Conservation (phyloP, 2,888 invertebrate species). For the Dryocosmus kuriphilus region DNA sequence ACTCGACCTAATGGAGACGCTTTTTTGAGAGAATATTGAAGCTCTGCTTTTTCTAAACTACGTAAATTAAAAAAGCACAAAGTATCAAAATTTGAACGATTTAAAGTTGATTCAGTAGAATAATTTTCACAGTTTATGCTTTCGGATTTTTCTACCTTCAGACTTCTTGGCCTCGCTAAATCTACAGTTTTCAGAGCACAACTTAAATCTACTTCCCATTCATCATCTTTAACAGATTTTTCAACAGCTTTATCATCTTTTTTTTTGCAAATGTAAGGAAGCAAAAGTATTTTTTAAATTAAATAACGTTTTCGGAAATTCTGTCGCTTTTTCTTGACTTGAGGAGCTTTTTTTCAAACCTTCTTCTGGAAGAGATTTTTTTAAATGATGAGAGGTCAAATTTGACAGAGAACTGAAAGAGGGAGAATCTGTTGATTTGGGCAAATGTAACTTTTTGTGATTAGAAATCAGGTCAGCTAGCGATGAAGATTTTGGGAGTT, state of each 20-base stretch:
- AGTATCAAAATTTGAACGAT: not conserved
- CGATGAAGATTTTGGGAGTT: slow-evolving; percentile 36
- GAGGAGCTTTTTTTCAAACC: not conserved
- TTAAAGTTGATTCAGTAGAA: not conserved
- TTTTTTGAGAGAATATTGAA: slow-evolving; percentile 61
- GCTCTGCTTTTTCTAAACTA: not conserved
- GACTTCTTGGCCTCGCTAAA: not conserved
- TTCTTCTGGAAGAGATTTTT: slow-evolving; percentile 22
- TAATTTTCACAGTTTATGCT: not conserved
- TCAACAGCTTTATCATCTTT: slow-evolving; percentile 44
- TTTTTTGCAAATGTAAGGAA: slow-evolving; percentile 36
- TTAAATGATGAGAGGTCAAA: slow-evolving; percentile 70
- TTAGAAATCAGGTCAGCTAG: slow-evolving; percentile 39
- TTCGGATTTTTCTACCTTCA: not conserved
- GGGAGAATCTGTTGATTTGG: slow-evolving; percentile 42
- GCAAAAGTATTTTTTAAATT: slow-evolving; percentile 37
- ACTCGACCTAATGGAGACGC: slow-evolving; percentile 79
- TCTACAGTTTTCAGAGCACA: slow-evolving; percentile 64
- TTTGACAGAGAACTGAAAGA: slow-evolving; percentile 68
- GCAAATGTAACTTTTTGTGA: slow-evolving; percentile 36
- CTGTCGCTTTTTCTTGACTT: not conserved
- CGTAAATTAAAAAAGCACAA: not conserved
- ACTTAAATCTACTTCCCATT: slow-evolving; percentile 77
- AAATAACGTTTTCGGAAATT: not conserved
- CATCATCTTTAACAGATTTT: slow-evolving; percentile 48